Evolutionary conservation across 2,888 invertebrate genomes (phyloP), one percentile per base, ranked within the genome.

Genomic region (Prosopocoilus inquinatus): DNA sequence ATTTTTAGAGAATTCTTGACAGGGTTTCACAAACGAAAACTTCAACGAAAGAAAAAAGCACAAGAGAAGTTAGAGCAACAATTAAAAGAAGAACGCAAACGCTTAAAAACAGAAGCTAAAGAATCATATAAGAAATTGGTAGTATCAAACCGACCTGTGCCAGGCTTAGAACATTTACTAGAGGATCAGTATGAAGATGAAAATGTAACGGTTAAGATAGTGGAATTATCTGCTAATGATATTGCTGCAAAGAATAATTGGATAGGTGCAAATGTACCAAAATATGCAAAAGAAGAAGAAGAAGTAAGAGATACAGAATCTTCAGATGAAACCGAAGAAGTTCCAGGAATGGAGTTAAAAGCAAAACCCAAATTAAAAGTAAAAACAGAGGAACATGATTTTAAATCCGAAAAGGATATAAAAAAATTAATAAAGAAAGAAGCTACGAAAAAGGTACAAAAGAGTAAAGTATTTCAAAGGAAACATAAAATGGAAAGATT

Each of bases 21-120:
- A 61, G 91, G 92, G 1, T 92, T 92, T 72, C 89, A 84, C 44
- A 91, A 91, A 77, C 80, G 92, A 60, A 92, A 92, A 72, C 75
- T 89, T 43, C 86, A 90, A 72, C 80, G 91, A 44, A 85, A 87
- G 69, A 86, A 88, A 66, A 85, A 86, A 65, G 90, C 90, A 0
- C 84, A 89, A 69, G 87, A 88, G 61, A 84, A 90, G 62, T 74
- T 92, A 34, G 83, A 89, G 63, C 79, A 80, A 35, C 82, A 86
- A 64, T 73, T 91, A 2, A 91, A 90, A 72, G 88, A 87, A 67
- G 91, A 91, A 71, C 84, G 82, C 58, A 89, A 86, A 70, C 81
- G 88, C 47, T 86, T 92, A 45, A 89, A 89, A 69, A 80, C 82
- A 60, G 89, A 90, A 78, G 89, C 90, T 62, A 76, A 74, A 68